Evolutionary conservation across 2,888 invertebrate species (phyloP).

Genomic region (Aphidius colemani): DNA sequence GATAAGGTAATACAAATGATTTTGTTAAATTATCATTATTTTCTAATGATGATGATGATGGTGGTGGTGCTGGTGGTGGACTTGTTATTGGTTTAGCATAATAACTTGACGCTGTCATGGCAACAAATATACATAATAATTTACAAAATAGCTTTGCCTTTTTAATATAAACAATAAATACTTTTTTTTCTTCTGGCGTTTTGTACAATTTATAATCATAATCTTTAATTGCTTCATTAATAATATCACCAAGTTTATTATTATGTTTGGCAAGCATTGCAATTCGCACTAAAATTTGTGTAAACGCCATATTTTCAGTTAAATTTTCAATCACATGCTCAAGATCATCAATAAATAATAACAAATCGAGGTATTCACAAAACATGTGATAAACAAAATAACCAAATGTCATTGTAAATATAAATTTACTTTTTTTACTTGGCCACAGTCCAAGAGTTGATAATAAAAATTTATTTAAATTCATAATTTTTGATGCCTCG

Average conservation of each 20-base stretch:
- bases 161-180: slow-evolving; percentile 40
- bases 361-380: slow-evolving; percentile 46
- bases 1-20: slow-evolving; percentile 44
- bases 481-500: slow-evolving; percentile 37
- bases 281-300: slow-evolving; percentile 44
- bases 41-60: neutral
- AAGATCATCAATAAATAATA: slow-evolving; percentile 41
- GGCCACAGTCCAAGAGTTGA: slow-evolving; percentile 48
- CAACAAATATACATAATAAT: slow-evolving; percentile 41
- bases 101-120: slow-evolving; percentile 44
- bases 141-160: slow-evolving; percentile 45
- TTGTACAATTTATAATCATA: slow-evolving; percentile 39
- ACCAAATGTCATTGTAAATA: slow-evolving; percentile 40
- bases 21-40: slow-evolving; percentile 27
- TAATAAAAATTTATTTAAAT: slow-evolving; percentile 43
- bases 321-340: slow-evolving; percentile 48
- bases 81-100: slow-evolving; percentile 47
- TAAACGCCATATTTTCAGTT: slow-evolving; percentile 46
- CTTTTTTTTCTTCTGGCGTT: slow-evolving; percentile 36
- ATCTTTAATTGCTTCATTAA: slow-evolving; percentile 41
- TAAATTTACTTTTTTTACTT: slow-evolving; percentile 33
- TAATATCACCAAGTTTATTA: slow-evolving; percentile 38
- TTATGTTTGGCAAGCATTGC: slow-evolving; percentile 43
- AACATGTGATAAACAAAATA: slow-evolving; percentile 46
- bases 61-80: slow-evolving; percentile 29